These are phyloP conservation scores for Eumeta japonica DNA, from an alignment of 1,140 invertebrate species.

Conservation along the genomic window DNA sequence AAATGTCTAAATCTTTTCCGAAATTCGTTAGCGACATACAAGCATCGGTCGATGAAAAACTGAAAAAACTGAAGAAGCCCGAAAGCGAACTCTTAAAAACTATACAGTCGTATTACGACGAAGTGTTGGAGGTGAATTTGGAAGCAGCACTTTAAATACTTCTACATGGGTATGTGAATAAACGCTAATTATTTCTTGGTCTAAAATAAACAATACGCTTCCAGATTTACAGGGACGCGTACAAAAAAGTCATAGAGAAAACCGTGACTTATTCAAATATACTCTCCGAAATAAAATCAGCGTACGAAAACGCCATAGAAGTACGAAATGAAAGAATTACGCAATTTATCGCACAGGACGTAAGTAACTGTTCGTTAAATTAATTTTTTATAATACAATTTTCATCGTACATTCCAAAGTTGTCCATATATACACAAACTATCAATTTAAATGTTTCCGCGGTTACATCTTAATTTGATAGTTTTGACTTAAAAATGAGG, in stretches of 20 bases:
- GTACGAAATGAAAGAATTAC: slow-evolving; percentile 37
- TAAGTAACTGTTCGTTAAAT: slow-evolving; percentile 21
- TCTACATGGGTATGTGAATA: background rate
- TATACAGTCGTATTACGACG: slow-evolving; percentile 30
- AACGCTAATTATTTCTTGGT: slow-evolving; percentile 1
- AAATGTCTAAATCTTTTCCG: slow-evolving; percentile 17
- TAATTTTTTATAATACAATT: background rate
- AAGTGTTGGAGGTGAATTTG: slow-evolving; percentile 36
- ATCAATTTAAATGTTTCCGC: too few species aligned
- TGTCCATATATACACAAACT: too few species aligned
- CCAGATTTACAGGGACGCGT: slow-evolving; percentile 42
- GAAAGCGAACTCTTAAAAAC: slow-evolving; percentile 31
- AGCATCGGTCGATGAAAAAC: slow-evolving; percentile 20
- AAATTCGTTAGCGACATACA: slow-evolving; percentile 41
- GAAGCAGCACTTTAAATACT: too few species aligned
- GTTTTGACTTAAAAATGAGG: too few species aligned
- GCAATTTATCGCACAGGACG: slow-evolving; percentile 40
- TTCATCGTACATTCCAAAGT: too few species aligned
- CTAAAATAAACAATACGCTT: too few species aligned
- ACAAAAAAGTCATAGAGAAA: slow-evolving; percentile 28
- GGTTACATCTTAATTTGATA: too few species aligned
- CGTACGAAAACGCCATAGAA: slow-evolving; percentile 38
- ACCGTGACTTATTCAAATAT: slow-evolving; percentile 34
- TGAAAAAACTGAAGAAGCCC: slow-evolving; percentile 27
- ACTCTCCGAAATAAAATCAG: slow-evolving; percentile 35